Conservation (phyloP, 2,113 vertebrate species). For the Microcebus tavaratra region DNA sequence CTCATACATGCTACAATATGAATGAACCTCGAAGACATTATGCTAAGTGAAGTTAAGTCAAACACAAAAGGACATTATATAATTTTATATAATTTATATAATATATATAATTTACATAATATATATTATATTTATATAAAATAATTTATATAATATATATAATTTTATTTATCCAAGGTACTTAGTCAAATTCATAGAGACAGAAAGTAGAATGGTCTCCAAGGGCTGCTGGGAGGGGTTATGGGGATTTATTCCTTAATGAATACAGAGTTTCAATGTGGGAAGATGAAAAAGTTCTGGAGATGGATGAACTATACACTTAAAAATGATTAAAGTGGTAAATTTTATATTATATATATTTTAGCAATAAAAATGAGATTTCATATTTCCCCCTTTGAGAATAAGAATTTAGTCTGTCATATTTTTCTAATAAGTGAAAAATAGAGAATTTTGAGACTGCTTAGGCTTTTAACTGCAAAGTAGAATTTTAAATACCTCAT, state of each 20-base stretch:
- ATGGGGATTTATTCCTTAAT: background rate
- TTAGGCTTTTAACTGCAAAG: background rate
- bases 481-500: background rate
- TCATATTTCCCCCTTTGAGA: background rate
- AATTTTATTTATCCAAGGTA: no score
- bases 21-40: no score
- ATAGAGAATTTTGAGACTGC: background rate
- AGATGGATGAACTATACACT: background rate
- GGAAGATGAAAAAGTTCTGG: background rate
- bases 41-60: no score
- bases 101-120: no score
- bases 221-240: no score
- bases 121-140: no score
- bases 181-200: no score
- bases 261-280: background rate
- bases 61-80: no score
- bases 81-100: no score
- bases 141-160: no score
- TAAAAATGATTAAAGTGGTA: background rate
- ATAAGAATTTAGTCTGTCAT: background rate
- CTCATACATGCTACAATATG: no score
- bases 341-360: background rate
- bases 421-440: slow-evolving; percentile 34
- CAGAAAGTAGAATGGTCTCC: no score
- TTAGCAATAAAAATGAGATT: background rate